Evolutionary conservation across 2,888 invertebrate genomes (phyloP).

Genomic region (Leptopilina syphax): DNA sequence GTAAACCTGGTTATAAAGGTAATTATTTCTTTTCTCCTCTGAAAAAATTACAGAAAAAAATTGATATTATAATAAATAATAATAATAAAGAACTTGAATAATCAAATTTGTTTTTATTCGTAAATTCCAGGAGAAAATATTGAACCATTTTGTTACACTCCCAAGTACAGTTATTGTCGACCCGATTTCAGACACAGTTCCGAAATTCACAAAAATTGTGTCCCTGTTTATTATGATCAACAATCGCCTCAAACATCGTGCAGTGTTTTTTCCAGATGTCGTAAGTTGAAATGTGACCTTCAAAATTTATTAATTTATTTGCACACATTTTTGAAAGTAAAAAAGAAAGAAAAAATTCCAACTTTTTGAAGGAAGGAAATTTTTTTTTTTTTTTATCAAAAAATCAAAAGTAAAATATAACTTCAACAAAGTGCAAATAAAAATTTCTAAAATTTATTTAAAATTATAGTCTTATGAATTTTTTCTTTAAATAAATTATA

Average conservation of each 20-base stretch:
- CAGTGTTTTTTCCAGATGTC: slow-evolving; percentile 62
- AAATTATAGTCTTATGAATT: too few relatives aligned
- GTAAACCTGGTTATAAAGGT: slow-evolving; percentile 60
- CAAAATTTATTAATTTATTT: not conserved
- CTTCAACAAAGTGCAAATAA: too few relatives aligned
- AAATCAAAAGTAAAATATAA: too few relatives aligned
- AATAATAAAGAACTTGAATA: too few relatives aligned
- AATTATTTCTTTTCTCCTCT: not conserved
- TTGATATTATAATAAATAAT: not conserved
- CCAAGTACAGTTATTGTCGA: slow-evolving; percentile 52
- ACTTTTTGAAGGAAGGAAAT: too few relatives aligned
- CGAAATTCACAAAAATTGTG: slow-evolving; percentile 58
- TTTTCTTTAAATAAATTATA: too few relatives aligned
- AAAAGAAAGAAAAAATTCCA: too few relatives aligned
- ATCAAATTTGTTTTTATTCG: not conserved
- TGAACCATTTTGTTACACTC: slow-evolving; percentile 64
- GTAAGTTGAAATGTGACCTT: slow-evolving; percentile 59
- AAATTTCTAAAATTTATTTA: too few relatives aligned
- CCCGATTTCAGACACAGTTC: slow-evolving; percentile 49
- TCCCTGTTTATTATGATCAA: slow-evolving; percentile 58
- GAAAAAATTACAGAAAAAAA: too few relatives aligned
- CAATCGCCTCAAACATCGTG: slow-evolving; percentile 59
- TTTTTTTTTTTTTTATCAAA: too few relatives aligned
- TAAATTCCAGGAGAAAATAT: slow-evolving; percentile 59
- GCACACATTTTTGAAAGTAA: not conserved